Evolutionary conservation across 2,113 vertebrate species (phyloP).

Genomic region (Pelecanoides urinatrix): DNA sequence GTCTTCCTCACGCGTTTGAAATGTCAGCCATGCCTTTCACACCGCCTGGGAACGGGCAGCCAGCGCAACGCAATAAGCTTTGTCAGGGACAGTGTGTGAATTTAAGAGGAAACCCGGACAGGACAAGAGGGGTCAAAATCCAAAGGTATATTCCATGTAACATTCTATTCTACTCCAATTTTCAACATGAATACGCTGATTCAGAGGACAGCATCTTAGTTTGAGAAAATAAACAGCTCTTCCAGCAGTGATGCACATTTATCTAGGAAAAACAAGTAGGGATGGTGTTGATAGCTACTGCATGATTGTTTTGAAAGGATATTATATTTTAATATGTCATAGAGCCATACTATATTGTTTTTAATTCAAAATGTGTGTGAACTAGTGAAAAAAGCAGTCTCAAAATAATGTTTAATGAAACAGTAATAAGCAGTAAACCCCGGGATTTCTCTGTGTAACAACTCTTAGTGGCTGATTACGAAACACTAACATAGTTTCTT

Average conservation of each 20-base stretch:
- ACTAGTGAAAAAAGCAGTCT: not conserved
- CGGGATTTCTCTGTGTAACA: not conserved
- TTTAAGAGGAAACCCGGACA: not conserved
- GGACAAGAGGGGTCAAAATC: not conserved
- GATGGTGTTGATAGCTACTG: not conserved
- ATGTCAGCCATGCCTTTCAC: fast-evolving
- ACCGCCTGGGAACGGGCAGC: not conserved
- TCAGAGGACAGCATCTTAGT: not conserved
- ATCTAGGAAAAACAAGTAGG: not conserved
- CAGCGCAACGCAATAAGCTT: fast-evolving
- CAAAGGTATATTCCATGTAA: not conserved
- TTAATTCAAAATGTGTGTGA: not conserved
- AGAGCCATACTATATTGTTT: not conserved
- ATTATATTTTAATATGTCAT: not conserved
- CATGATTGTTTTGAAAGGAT: not conserved
- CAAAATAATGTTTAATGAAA: not conserved
- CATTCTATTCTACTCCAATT: not conserved
- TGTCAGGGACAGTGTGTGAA: not conserved
- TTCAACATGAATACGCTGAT: not conserved
- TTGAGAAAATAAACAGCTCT: not conserved
- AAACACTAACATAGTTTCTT: not conserved
- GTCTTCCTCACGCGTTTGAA: fast-evolving
- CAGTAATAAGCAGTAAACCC: not conserved
- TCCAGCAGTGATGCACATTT: not conserved
- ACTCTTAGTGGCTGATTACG: not conserved